These are phyloP conservation scores for Eueides isabella DNA, from an alignment of 1,140 invertebrate species.

Conservation along the genomic window DNA sequence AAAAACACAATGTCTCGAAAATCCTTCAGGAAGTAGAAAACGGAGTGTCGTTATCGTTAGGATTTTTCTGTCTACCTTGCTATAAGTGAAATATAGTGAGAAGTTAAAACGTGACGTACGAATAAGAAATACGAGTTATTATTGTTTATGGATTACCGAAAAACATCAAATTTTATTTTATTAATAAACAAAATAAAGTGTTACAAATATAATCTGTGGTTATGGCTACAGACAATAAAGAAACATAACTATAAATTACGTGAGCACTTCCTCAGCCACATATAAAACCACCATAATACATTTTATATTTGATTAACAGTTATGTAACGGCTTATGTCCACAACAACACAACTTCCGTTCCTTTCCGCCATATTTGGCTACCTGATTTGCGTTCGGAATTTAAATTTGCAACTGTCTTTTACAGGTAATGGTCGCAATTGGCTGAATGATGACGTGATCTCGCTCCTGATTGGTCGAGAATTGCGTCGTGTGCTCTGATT, in stretches of 20 bases:
- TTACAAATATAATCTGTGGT: too few relatives aligned
- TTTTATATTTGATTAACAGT: conserved; percentile 47
- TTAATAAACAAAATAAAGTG: neutral
- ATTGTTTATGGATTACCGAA: too few relatives aligned
- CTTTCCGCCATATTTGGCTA: conserved; percentile 49
- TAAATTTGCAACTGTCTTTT: conserved; percentile 48
- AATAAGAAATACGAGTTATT: too few relatives aligned
- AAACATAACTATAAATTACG: neutral
- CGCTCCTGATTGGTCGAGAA: conserved; percentile 51
- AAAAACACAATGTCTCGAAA: too few relatives aligned
- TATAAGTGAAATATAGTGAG: too few relatives aligned
- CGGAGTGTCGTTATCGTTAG: too few relatives aligned
- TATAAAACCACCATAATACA: conserved; percentile 30
- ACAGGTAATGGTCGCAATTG: conserved; percentile 58
- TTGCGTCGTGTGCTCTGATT: conserved; percentile 49
- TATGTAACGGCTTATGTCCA: conserved; percentile 52
- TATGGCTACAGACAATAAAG: neutral
- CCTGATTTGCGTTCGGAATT: conserved; percentile 51
- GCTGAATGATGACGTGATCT: conserved; percentile 53
- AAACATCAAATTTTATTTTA: neutral
- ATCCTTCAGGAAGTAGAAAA: too few relatives aligned
- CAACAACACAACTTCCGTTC: conserved; percentile 48
- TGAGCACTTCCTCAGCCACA: conserved; percentile 8
- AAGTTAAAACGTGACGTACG: too few relatives aligned
- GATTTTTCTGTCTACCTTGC: too few relatives aligned